phyloP scores from a whole-genome alignment of 2,113 vertebrate genomes.

The Ageneiosus marmoratus region DNA sequence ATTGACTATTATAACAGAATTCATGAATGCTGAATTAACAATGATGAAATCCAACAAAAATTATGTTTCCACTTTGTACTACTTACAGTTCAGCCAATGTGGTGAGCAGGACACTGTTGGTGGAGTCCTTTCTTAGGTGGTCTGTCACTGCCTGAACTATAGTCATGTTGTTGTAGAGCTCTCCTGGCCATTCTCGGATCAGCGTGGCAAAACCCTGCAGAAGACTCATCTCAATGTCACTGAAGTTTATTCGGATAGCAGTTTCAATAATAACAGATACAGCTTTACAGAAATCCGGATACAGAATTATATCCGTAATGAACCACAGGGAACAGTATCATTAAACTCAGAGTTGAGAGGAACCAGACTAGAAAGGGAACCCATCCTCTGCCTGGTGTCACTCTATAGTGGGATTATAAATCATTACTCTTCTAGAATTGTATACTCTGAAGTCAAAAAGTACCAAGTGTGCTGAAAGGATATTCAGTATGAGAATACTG shows the following conservation, averaged over 20 bases:
- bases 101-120: slow-evolving; percentile 85
- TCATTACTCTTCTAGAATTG: background rate
- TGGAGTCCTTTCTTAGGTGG: slow-evolving; percentile 88
- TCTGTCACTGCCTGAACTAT: slow-evolving; percentile 90
- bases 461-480: background rate
- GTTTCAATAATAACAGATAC: background rate
- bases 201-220: slow-evolving; percentile 90
- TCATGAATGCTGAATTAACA: background rate
- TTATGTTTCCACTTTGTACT: background rate
- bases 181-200: slow-evolving; percentile 94
- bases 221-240: background rate
- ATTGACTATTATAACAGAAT: background rate
- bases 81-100: slow-evolving; percentile 95
- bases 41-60: background rate
- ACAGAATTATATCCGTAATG: background rate
- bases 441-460: background rate
- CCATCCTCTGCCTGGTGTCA: background rate
- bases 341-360: background rate
- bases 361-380: background rate
- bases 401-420: background rate
- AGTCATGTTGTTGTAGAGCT: slow-evolving; percentile 94
- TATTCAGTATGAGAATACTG: background rate
- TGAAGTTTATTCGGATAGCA: background rate
- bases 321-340: background rate
- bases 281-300: background rate